A percentile compares a stretch with the other conserved stretches of the same genome.
Conservation (phyloP, 2,797 vertebrate genomes). For the Macropodus opercularis region DNA sequence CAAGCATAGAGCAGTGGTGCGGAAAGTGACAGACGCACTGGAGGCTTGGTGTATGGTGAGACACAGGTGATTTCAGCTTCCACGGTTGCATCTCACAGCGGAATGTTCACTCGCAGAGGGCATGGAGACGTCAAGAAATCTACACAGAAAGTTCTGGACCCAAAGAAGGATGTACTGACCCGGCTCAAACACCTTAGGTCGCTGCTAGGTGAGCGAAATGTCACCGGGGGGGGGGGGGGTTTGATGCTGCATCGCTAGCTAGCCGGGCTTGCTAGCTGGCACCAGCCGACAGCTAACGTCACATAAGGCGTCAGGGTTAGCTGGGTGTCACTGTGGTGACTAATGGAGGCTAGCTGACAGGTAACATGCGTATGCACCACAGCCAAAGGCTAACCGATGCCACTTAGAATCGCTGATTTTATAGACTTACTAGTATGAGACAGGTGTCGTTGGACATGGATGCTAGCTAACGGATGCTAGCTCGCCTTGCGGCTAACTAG, state of each 20-base stretch:
- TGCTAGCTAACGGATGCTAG: constrained; percentile 64
- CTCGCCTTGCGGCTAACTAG: constrained; percentile 59
- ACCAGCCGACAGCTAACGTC: constrained; percentile 55
- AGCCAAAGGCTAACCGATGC: neutral
- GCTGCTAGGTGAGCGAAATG: constrained; percentile 89
- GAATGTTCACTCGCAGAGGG: constrained; percentile 96
- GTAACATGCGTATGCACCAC: neutral
- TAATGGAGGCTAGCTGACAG: constrained; percentile 16
- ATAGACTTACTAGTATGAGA: neutral
- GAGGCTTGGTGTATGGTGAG: constrained; percentile 78
- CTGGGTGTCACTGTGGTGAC: constrained; percentile 42
- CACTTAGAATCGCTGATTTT: neutral
- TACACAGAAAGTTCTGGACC: constrained; percentile 99
- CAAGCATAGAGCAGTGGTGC: constrained; percentile 62
- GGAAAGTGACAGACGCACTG: constrained; percentile 76
- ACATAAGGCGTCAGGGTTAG: constrained; percentile 59
- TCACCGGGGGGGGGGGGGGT: constrained; percentile 60
- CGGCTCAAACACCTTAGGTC: constrained; percentile 96
- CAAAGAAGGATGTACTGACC: constrained; percentile 96
- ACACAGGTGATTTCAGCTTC: constrained; percentile 75
- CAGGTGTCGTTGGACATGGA: constrained; percentile 39
- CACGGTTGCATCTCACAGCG: constrained; percentile 80
- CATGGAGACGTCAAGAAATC: constrained; percentile 99
- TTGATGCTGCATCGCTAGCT: constrained; percentile 56
- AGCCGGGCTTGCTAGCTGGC: constrained; percentile 17